A percentile compares a stretch with the other conserved stretches of the same genome.
phyloP scores from a whole-genome alignment of 2,113 vertebrate species.

The Odocoileus hemionus region DNA sequence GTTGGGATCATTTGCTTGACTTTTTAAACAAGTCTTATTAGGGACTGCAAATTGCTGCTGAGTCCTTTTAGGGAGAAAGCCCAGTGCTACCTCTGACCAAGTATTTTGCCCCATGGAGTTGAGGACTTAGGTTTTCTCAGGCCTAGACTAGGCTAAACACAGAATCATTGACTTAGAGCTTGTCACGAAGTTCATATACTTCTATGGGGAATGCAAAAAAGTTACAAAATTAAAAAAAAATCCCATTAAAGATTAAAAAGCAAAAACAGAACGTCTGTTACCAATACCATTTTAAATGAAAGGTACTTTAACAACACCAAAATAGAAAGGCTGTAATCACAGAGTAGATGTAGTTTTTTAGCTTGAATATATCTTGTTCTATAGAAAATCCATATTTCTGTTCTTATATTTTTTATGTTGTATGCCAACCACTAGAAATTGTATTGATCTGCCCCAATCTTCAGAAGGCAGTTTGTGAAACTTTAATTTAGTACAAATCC shows the following conservation, averaged over 20 bases:
- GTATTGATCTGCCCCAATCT: not conserved
- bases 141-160: not conserved
- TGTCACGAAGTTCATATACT: not conserved
- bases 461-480: not conserved
- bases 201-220: not conserved
- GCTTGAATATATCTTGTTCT: not conserved
- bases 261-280: not conserved
- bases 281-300: not conserved
- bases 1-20: not conserved
- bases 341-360: not conserved
- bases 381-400: not conserved
- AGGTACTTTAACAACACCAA: not conserved
- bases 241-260: not conserved
- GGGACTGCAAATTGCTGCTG: not conserved
- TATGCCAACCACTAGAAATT: not conserved
- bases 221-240: not conserved
- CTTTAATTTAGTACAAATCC: not conserved
- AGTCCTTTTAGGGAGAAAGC: not conserved
- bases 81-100: not conserved
- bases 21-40: too few species aligned
- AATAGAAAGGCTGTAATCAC: not conserved
- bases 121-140: not conserved
- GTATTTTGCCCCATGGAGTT: not conserved
- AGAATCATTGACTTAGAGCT: not conserved
- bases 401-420: not conserved